Conservation (phyloP, 2,797 vertebrate genomes). For the Triplophysa bombifrons region DNA sequence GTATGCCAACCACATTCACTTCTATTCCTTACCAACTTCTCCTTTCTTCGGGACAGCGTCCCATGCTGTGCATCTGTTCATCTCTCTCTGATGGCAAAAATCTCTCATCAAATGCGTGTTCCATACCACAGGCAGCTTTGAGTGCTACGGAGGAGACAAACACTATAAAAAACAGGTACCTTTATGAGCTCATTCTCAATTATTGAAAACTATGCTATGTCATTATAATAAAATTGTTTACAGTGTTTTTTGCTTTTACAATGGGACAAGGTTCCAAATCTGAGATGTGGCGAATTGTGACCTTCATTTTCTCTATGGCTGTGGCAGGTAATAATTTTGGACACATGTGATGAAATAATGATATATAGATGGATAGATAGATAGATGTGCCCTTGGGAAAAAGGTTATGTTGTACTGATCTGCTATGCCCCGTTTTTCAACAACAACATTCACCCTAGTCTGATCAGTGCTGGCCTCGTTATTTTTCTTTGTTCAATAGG, state of each 20-base stretch:
- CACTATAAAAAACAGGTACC: constrained; percentile 34
- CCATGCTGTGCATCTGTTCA: not conserved
- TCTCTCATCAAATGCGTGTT: not conserved
- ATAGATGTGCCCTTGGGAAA: constrained; percentile 70
- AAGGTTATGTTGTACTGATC: constrained; percentile 75
- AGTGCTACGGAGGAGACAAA: not conserved
- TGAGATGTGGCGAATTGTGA: constrained; percentile 75
- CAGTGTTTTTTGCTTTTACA: not conserved
- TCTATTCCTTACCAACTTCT: not conserved
- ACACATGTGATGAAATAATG: not conserved
- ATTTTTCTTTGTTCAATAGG: constrained; percentile 59
- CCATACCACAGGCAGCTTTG: not conserved
- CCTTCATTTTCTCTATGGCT: constrained; percentile 64
- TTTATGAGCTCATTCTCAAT: not conserved
- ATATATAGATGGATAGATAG: not conserved
- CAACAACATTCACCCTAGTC: not conserved
- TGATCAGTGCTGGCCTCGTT: not conserved
- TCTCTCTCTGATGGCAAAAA: constrained; percentile 1
- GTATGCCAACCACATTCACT: not conserved
- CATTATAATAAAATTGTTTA: not conserved
- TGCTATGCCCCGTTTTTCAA: constrained; percentile 59
- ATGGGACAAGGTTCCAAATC: constrained; percentile 13
- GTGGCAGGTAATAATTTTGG: constrained; percentile 70
- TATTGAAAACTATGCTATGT: not conserved
- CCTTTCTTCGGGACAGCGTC: not conserved